Evolutionary conservation across 2,113 vertebrate species (phyloP).

Genomic region (Muscicapa adusta): DNA sequence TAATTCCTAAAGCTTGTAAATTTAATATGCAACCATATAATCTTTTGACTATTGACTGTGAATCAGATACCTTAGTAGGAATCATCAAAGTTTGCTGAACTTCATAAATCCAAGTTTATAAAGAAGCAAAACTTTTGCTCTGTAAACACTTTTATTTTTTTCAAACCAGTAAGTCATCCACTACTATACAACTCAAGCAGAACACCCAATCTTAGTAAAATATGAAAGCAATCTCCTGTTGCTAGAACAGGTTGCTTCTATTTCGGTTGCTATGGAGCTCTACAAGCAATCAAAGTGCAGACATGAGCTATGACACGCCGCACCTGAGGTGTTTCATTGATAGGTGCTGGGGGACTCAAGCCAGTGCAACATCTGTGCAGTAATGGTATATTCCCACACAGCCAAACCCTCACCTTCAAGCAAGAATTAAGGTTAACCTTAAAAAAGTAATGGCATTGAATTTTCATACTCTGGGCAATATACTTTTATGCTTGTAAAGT

Average conservation of each 20-base stretch:
- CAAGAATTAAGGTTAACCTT: neutral
- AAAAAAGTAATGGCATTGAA: neutral
- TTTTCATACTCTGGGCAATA: neutral
- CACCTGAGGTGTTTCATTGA: neutral
- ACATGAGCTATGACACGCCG: neutral
- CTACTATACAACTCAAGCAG: conserved; percentile 57
- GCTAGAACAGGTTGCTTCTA: conserved; percentile 42
- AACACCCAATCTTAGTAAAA: conserved; percentile 68
- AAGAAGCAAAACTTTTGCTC: conserved; percentile 35
- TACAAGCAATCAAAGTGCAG: conserved; percentile 58
- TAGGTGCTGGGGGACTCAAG: neutral
- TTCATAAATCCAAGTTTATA: conserved; percentile 1
- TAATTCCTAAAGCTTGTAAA: neutral
- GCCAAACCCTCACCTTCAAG: neutral
- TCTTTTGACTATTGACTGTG: conserved; percentile 9
- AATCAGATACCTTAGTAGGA: neutral
- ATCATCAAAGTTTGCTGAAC: conserved; percentile 31
- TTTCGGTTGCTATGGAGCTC: conserved; percentile 60
- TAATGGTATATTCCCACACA: neutral
- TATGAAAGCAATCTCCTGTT: conserved; percentile 60
- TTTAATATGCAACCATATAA: neutral
- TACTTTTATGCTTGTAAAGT: neutral
- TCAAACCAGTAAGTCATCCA: conserved; percentile 35
- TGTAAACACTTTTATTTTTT: neutral
- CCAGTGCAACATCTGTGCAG: neutral